Evolutionary conservation across 2,888 invertebrate species (phyloP), one percentile per base, ranked within the genome.

Genomic region (Cephonodes hylas): DNA sequence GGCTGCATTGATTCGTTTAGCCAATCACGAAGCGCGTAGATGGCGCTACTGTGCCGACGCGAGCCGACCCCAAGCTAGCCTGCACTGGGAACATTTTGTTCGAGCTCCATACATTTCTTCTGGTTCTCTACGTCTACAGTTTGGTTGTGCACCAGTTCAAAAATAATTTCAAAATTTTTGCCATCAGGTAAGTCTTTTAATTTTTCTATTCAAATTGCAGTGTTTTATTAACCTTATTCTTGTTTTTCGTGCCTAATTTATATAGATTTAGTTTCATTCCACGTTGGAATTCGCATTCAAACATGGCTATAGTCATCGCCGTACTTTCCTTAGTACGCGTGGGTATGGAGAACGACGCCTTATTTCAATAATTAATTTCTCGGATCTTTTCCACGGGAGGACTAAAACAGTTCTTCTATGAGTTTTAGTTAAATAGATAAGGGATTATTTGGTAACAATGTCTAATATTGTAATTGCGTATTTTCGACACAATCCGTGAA

Each of bases 51-150:
- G 82, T 84, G 80, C 77, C 83, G 89, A 92, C 91, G 91, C 91
- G 88, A 88, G 83, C 74, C 88, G 85, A 84, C 86, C 89, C 89
- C 91, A 91, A 91, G 91, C 92, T 83, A 84, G 88, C 91, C 90
- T 84, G 88, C 82, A 81, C 86, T 86, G 86, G 89, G 91, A 91
- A 91, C 89, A 85, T 85, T 92, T 89, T 86, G 90, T 90, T 90
- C 86, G 90, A 89, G 91, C 91, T 84, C 89, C 93, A 92, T 93
- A 93, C 93, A 93, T 91, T 93, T 89, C 92, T 92, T 93, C 91
- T 89, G 89, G 89, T 86, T 91, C 91, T 89, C 89, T 91, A 91
- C 91, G 90, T 90, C 88, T 91, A 88, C 90, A 90, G 92, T 92
- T 92, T 91, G 91, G 91, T 92, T 90, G 91, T 91, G 88, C 84